Conservation (phyloP, 2,888 invertebrate species). For the Lepas anatifera region DNA sequence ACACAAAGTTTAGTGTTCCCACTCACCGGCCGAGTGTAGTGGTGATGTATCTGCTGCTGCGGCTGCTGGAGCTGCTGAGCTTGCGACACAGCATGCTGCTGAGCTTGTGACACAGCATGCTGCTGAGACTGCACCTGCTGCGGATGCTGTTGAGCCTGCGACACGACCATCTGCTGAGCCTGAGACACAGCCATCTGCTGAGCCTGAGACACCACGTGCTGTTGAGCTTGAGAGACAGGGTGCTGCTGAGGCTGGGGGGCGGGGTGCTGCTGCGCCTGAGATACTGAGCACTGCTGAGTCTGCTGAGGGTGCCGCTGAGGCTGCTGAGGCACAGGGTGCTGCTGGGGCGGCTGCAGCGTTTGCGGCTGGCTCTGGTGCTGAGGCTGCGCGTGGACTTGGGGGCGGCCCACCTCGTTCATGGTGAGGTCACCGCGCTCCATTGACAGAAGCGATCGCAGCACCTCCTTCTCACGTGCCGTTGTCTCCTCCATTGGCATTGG, state of each 20-base stretch:
- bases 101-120: background rate
- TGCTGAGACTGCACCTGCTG: slow-evolving; percentile 19
- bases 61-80: slow-evolving; percentile 13
- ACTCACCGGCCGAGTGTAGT: background rate
- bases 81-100: background rate
- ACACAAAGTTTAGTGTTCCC: too few species aligned
- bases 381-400: slow-evolving; percentile 17
- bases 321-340: background rate
- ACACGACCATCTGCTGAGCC: background rate
- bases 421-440: slow-evolving; percentile 46
- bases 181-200: background rate
- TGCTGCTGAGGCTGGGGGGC: slow-evolving; percentile 12
- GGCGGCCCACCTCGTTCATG: background rate
- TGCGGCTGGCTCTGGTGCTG: slow-evolving; percentile 18
- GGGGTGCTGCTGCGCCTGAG: too few species aligned
- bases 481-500: background rate
- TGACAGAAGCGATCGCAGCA: slow-evolving; percentile 50
- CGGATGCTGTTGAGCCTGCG: slow-evolving; percentile 18
- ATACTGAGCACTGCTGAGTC: too few species aligned
- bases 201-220: background rate
- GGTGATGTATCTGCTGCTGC: background rate
- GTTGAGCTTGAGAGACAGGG: slow-evolving; percentile 18
- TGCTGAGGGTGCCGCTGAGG: slow-evolving; percentile 13
- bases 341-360: background rate
- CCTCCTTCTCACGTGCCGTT: slow-evolving; percentile 27